These are phyloP conservation scores for Dynastes hyllus DNA, from an alignment of 2,888 invertebrate species.

Conservation along the genomic window DNA sequence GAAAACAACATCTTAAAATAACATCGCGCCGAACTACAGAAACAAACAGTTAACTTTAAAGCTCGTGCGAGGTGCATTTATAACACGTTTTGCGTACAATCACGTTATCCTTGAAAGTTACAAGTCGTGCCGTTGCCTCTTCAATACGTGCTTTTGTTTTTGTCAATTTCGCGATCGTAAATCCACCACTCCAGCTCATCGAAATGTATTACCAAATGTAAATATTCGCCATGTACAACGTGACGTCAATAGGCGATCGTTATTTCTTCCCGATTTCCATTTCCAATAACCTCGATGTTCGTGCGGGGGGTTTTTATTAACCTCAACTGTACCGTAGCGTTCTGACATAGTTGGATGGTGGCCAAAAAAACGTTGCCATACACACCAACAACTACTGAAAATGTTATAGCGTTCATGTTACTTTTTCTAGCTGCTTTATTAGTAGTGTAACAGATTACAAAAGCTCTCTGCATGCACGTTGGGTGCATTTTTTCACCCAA, in stretches of 20 bases:
- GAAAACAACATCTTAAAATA: constrained; percentile 15
- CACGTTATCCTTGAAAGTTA: constrained; percentile 18
- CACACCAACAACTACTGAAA: not conserved
- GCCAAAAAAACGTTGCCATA: constrained; percentile 18
- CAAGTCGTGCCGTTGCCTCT: not conserved
- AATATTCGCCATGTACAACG: not conserved
- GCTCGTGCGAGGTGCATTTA: not conserved
- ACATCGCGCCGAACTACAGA: not conserved
- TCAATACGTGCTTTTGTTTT: not conserved
- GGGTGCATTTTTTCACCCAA: no score
- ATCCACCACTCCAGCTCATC: not conserved
- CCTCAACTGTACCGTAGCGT: constrained; percentile 7
- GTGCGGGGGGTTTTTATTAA: not conserved
- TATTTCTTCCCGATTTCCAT: constrained; percentile 10
- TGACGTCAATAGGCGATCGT: constrained; percentile 17
- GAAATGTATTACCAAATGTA: not conserved
- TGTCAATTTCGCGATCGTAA: constrained; percentile 24
- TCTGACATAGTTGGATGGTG: constrained; percentile 41
- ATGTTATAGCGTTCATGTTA: not conserved
- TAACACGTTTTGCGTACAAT: not conserved
- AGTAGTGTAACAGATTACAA: no score
- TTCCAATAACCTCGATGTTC: not conserved
- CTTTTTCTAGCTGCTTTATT: no score
- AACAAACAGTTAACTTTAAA: not conserved
- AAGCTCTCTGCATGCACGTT: no score